Evolutionary conservation across 2,113 vertebrate species (phyloP), one percentile per base, ranked within the genome.

Genomic region (Acrocephalus arundinaceus): DNA sequence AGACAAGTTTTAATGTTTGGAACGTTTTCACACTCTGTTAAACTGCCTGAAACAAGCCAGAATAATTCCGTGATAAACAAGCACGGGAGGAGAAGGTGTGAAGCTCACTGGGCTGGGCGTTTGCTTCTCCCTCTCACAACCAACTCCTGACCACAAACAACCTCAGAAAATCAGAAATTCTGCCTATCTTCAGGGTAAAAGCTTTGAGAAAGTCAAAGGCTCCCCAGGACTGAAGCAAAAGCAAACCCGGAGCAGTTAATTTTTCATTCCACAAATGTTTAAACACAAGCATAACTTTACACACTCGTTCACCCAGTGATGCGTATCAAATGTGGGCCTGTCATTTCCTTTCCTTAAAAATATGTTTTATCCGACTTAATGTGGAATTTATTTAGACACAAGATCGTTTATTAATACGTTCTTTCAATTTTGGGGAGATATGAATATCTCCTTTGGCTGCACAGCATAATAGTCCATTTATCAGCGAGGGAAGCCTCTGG

Each of bases 351-450:
- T 46, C 39, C 67, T 92, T 78, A 90, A 90, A 94, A 85, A 75
- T 49, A 78, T 49, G 33, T 65, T 95, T 92, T 72, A 88, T 66
- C 48, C 59, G 39, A 31, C 39, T 70, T 74, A 76, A 76, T 46
- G 55, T n/a, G 65, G 79, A 95, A 92, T 81, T 92, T 92, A 87
- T 81, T 87, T 86, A 84, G 89, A 81, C 61, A 62, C n/a, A 55
- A 73, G 86, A 95, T 67, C 76, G n/a, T 58, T 93, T 97, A 90
- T 93, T 94, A 95, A 59, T 90, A 91, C 33, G 93, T 33, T 86
- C 80, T 94, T 96, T 90, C 90, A 93, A 63, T 83, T 95, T 96
- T 41, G 93, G 87, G 93, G 77, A 93, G 85, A 95, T 63, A 94
- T 37, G 18, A 94, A 45, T 93, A 91, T 96, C 96, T 90, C 73